Base-by-base conservation (phyloP, 2,888 invertebrate genomes). In the Drosophila birchii region DNA sequence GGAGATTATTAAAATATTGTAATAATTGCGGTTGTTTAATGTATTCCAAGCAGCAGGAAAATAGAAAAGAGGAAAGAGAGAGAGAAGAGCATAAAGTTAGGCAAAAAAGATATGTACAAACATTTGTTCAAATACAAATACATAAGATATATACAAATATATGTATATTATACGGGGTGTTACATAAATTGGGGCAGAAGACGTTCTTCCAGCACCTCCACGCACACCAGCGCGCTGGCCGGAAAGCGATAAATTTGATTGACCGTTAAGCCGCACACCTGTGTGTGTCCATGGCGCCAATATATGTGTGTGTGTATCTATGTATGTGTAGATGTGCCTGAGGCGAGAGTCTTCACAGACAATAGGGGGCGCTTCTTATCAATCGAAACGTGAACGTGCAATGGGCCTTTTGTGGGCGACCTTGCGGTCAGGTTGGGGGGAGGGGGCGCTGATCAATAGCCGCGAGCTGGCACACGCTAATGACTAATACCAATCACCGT, bases 11-110 rank as follows among this genome's bases (percentile, higher is more conserved):
- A 56, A 62, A 58, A 62, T 66, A 71, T 67, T 81, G 62, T 67
- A 73, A 81, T 69, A 69, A 77, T 88, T 69, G 80, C 83, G 45
- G 62, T 77, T 63, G 57, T 64, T 76, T 85, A 73, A 53, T 54
- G 45, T 63, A 38, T 63, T 70, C 58, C 71, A 71, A 73, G 73
- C 73, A 58, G 57, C 58, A 56, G 49, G 54, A 32, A 75, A 49
- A 64, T 66, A 51, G 45, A 56, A 56, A 20, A 55, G 73, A 58
- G 49, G 32, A 47, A 49, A 18, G 57, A 49, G 44, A 62, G n/a
- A 26, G 34, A 29, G 36, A 43, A 49, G 39, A 44, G 23, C 55
- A 60, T 53, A 34, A 29, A 51, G 56, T 62, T 12, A 47, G 43
- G 20, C 57, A 49, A 14, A 70, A 32, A 26, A 23, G 2, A 3